These are phyloP conservation scores for Drosophila trichaetosa DNA, from an alignment of 2,888 invertebrate species.

Conservation along the genomic window DNA sequence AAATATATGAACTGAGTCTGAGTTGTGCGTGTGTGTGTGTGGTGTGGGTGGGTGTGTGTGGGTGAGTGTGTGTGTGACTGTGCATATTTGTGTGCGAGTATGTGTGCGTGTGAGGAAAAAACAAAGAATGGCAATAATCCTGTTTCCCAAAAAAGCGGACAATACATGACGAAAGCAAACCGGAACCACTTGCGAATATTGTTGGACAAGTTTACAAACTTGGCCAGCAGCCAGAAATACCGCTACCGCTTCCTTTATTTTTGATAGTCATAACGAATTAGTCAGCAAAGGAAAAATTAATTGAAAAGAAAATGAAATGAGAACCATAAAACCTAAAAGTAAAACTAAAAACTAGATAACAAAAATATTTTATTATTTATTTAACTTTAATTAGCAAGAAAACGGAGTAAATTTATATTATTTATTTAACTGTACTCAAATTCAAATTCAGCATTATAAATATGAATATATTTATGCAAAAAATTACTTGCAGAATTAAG, in stretches of 20 bases:
- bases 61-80: not conserved
- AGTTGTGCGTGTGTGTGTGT: constrained; percentile 31
- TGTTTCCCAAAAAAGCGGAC: constrained; percentile 39
- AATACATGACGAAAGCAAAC: constrained; percentile 38
- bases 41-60: constrained; percentile 2
- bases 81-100: constrained; percentile 30
- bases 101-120: constrained; percentile 9
- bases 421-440: not conserved
- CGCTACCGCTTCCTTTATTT: constrained; percentile 37
- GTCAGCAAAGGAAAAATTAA: constrained; percentile 23
- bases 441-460: constrained; percentile 1
- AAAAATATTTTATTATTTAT: not conserved
- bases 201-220: constrained; percentile 11
- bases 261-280: constrained; percentile 17
- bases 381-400: not conserved
- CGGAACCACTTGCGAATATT: constrained; percentile 47
- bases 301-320: not conserved
- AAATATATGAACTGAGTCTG: constrained; percentile 36
- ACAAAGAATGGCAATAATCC: constrained; percentile 9
- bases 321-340: constrained; percentile 2
- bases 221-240: constrained; percentile 19
- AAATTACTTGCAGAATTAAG: not conserved
- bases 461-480: not conserved
- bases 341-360: not conserved
- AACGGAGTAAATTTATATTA: not conserved